Evolutionary conservation across 1,140 invertebrate genomes (phyloP), one percentile per base, ranked within the genome.

Genomic region (Planococcus citri): DNA sequence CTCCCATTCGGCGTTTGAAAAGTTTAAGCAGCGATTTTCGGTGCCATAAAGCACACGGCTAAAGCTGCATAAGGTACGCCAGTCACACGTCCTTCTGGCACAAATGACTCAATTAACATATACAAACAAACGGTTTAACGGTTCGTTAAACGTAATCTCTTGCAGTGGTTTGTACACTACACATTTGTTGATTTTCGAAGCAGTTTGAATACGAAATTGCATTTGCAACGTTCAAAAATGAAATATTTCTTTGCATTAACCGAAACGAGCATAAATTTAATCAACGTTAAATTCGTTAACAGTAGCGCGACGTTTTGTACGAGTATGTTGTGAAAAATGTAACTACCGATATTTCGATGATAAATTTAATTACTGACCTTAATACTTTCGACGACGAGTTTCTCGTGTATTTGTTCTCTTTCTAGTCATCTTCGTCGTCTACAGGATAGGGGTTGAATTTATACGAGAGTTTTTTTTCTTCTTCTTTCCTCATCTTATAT

Each of bases 101-200:
- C 41, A 51, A 51, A 51, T 51, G 41, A 51, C 41, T 51, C 41
- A 51, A 51, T 51, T 51, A 51, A 51, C 41, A 51, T 51, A 51
- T 51, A 51, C 41, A 51, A 51, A 51, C 41, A 51, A 51, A 51
- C 41, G 41, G 41, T 51, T 51, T 51, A 51, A 51, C 41, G 41
- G 41, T 51, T 51, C 41, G 41, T 51, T 51, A 51, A 51, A 51
- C 17, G 41, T 51, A 51, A 51, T 51, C 41, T 51, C 41, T 51
- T 51, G 41, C 41, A 51, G 41, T 51, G 41, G 41, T 51, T 51
- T 51, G 41, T 51, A 51, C 41, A 51, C 41, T 51, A 51, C 41
- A 51, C 41, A 51, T 51, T 51, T 51, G 41, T 51, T 51, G 41
- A 51, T 51, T 51, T 51, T 51, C 41, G 41, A 51, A 9, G 41